phyloP scores from a whole-genome alignment of 2,888 invertebrate genomes.

The Mechanitis messenoides region DNA sequence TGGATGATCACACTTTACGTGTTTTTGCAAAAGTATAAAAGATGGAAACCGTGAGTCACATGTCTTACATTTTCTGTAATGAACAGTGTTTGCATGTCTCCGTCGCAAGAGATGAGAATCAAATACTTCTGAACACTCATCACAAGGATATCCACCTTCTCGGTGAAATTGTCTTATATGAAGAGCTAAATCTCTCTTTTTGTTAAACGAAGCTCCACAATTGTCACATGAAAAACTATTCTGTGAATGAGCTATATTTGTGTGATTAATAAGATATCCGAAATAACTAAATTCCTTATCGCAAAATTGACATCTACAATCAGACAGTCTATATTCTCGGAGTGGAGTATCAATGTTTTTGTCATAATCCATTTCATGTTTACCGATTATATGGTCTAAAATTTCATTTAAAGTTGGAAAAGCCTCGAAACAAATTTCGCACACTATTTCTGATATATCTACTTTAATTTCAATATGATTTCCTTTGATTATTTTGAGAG shows the following conservation, averaged over 20 bases:
- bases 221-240: constrained; percentile 55
- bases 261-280: constrained; percentile 52
- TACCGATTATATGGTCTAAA: constrained; percentile 54
- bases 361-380: constrained; percentile 56
- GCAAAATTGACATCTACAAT: constrained; percentile 52
- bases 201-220: constrained; percentile 53
- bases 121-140: constrained; percentile 47
- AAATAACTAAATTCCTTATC: constrained; percentile 52
- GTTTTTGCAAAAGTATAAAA: constrained; percentile 45
- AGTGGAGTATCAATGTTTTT: constrained; percentile 48
- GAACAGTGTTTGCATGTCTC: constrained; percentile 48
- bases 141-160: constrained; percentile 51
- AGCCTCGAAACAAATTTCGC: constrained; percentile 53
- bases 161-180: constrained; percentile 53
- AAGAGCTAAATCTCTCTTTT: constrained; percentile 48
- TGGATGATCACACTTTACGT: constrained; percentile 49
- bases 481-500: constrained; percentile 51
- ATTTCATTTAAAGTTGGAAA: constrained; percentile 47
- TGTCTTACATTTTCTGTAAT: constrained; percentile 51
- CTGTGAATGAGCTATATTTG: constrained; percentile 49
- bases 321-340: constrained; percentile 51
- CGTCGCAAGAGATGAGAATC: constrained; percentile 38
- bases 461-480: constrained; percentile 54
- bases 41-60: constrained; percentile 49
- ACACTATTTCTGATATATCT: constrained; percentile 57